phyloP scores from a whole-genome alignment of 2,888 invertebrate genomes.

The Synergus laeviventris region DNA sequence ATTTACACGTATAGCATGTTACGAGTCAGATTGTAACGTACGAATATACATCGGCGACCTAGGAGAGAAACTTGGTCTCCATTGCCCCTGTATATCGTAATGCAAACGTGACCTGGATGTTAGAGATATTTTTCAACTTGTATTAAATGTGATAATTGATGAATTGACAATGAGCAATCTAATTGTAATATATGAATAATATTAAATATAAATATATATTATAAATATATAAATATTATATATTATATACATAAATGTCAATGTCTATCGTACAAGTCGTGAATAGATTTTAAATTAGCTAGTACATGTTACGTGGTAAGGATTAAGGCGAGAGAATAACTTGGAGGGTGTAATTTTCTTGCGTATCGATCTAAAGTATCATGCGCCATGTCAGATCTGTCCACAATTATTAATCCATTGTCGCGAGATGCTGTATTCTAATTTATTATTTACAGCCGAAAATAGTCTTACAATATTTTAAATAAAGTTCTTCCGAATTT shows the following conservation, averaged over 20 bases:
- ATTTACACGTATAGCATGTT: conserved; percentile 51
- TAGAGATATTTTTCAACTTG: conserved; percentile 76
- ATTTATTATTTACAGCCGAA: not conserved
- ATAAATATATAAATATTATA: conserved; percentile 58
- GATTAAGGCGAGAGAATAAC: conserved; percentile 1
- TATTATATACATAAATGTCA: conserved; percentile 65
- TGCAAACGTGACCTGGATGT: conserved; percentile 75
- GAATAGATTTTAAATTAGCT: conserved; percentile 55
- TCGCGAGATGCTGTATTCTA: conserved; percentile 60
- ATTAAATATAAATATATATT: conserved; percentile 56
- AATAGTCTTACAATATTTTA: conserved; percentile 17
- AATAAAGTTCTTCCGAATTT: conserved; percentile 40
- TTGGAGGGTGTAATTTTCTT: conserved; percentile 25
- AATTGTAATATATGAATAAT: conserved; percentile 73
- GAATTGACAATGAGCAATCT: conserved; percentile 76
- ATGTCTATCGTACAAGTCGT: conserved; percentile 73
- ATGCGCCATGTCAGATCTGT: conserved; percentile 68
- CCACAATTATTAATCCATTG: conserved; percentile 67
- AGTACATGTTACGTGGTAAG: conserved; percentile 55
- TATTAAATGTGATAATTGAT: conserved; percentile 76
- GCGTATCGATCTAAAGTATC: conserved; percentile 47
- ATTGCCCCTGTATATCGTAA: conserved; percentile 39
- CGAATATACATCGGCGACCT: conserved; percentile 39
- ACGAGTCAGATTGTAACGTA: conserved; percentile 49
- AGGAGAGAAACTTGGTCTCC: conserved; percentile 1